phyloP scores from a whole-genome alignment of 30 jellyfish, hydroid and myxozoan genomes.

The Turritopsis dohrnii region DNA sequence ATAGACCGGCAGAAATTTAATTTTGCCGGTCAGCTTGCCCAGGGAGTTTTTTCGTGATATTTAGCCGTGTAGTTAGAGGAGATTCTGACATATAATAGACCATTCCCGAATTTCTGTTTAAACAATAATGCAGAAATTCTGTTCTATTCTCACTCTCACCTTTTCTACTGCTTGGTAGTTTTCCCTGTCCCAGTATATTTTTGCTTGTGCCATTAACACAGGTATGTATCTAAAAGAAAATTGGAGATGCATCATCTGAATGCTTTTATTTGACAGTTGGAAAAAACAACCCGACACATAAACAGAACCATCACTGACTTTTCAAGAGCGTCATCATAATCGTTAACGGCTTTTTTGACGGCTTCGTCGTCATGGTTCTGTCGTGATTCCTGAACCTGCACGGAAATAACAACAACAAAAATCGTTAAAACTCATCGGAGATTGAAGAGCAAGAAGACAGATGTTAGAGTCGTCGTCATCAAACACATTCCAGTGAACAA shows the following conservation, averaged over 20 bases:
- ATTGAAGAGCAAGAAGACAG: too few relatives aligned
- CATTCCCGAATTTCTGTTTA: not conserved
- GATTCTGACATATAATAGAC: not conserved
- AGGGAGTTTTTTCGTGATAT: too few relatives aligned
- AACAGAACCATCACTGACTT: slow-evolving; percentile 48
- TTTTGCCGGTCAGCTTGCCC: too few relatives aligned
- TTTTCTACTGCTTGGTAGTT: slow-evolving; percentile 87
- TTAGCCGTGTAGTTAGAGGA: too few relatives aligned
- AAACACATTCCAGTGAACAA: too few relatives aligned
- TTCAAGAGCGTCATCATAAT: slow-evolving; percentile 86
- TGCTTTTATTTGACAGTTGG: not conserved
- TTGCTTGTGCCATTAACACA: slow-evolving; percentile 94
- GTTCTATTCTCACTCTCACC: slow-evolving; percentile 39
- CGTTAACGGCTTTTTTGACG: slow-evolving; percentile 85
- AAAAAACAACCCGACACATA: not conserved
- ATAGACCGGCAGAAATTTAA: too few relatives aligned
- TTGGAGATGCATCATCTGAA: not conserved
- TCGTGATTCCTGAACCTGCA: slow-evolving; percentile 84
- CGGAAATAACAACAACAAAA: not conserved
- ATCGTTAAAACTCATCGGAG: not conserved
- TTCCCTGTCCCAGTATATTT: slow-evolving; percentile 90
- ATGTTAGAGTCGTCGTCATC: too few relatives aligned
- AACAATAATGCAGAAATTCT: too few relatives aligned
- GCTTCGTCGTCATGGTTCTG: slow-evolving; percentile 88
- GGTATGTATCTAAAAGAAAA: slow-evolving; percentile 68